Percentiles rank a stretch among this genome's conserved stretches.
Conservation (phyloP, 2,797 vertebrate species). For the Semaprochilodus insignis region DNA sequence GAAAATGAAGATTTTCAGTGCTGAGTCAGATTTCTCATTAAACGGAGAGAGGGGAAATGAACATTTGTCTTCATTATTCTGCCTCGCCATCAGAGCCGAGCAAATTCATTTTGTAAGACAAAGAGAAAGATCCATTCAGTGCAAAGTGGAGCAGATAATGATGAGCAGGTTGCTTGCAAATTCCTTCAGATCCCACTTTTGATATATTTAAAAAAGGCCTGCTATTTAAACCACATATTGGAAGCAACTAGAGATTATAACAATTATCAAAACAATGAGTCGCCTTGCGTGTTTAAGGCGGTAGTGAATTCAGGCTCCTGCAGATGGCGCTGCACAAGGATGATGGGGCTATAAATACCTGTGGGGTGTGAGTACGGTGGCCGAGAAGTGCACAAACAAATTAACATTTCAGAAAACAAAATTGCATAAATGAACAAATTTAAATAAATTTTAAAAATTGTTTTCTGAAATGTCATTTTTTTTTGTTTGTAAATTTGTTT, state of each 20-base stretch:
- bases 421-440: no score
- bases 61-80: constrained; percentile 32
- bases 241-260: constrained; percentile 19
- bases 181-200: constrained; percentile 33
- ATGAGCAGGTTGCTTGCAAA: constrained; percentile 11
- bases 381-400: no score
- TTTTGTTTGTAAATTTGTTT: no score
- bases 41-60: background rate
- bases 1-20: constrained; percentile 29
- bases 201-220: background rate
- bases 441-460: no score
- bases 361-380: no score
- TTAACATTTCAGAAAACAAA: no score
- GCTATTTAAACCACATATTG: background rate
- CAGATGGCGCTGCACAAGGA: no score
- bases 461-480: no score
- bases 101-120: constrained; percentile 41
- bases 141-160: constrained; percentile 27
- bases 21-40: constrained; percentile 26
- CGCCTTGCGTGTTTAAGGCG: no score
- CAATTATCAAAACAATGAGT: background rate
- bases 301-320: no score
- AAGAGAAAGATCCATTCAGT: constrained; percentile 30
- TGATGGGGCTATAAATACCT: no score
- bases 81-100: constrained; percentile 43